Conservation (phyloP, 1,140 invertebrate genomes). For the Augochlora pura region DNA sequence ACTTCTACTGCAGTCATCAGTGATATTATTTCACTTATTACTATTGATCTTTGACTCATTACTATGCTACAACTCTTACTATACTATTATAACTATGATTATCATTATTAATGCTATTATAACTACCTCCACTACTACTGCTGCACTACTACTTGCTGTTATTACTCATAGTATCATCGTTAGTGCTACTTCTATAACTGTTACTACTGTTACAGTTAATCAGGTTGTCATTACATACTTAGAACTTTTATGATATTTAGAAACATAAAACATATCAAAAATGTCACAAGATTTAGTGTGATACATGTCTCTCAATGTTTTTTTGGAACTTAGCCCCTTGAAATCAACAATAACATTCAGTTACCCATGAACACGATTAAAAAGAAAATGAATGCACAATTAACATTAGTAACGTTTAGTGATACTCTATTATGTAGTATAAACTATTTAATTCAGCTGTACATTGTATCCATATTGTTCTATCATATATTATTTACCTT, state of each 20-base stretch:
- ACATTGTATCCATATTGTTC: constrained; percentile 58
- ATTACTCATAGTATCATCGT: constrained; percentile 51
- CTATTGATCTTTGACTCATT: constrained; percentile 33
- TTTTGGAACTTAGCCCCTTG: constrained; percentile 51
- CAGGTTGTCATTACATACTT: constrained; percentile 54
- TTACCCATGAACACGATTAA: constrained; percentile 53
- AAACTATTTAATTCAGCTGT: constrained; percentile 60
- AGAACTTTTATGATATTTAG: constrained; percentile 59
- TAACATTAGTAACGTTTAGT: constrained; percentile 59
- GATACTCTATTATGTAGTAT: constrained; percentile 51
- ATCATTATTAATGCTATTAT: constrained; percentile 46
- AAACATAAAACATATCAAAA: constrained; percentile 66
- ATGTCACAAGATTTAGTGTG: constrained; percentile 43
- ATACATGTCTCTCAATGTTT: constrained; percentile 52
- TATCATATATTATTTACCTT: constrained; percentile 52
- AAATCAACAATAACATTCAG: constrained; percentile 51
- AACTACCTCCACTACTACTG: constrained; percentile 51
- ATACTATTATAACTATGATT: constrained; percentile 47
- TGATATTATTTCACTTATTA: constrained; percentile 39
- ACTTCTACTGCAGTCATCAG: constrained; percentile 16
- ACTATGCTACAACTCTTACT: constrained; percentile 35
- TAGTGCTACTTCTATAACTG: constrained; percentile 60
- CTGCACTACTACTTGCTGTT: constrained; percentile 53
- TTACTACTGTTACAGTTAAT: constrained; percentile 52
- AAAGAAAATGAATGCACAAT: constrained; percentile 52